Evolutionary conservation across 2,113 vertebrate genomes (phyloP).

Genomic region (Labeo catla): DNA sequence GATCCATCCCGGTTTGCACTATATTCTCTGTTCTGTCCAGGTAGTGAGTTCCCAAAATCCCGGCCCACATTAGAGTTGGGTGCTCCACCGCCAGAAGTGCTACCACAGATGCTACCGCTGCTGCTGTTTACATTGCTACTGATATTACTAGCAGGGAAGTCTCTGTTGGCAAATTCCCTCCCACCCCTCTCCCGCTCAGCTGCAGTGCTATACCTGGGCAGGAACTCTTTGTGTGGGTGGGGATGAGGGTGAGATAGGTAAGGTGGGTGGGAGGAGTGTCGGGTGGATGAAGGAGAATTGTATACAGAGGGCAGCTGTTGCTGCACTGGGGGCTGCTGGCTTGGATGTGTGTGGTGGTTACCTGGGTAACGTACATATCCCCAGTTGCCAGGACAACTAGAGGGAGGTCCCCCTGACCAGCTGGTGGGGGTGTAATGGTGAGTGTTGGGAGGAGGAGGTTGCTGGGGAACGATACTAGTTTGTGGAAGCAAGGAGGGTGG

Average conservation of each 20-base stretch:
- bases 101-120: constrained; percentile 42
- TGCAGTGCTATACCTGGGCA: constrained; percentile 76
- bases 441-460: constrained; percentile 71
- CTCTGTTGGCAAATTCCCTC: constrained; percentile 74
- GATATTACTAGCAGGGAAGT: constrained; percentile 61
- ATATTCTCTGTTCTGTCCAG: constrained; percentile 73
- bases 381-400: constrained; percentile 77
- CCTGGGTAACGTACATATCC: constrained; percentile 78
- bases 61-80: constrained; percentile 66
- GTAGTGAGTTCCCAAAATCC: constrained; percentile 70
- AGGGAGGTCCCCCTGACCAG: constrained; percentile 75
- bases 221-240: constrained; percentile 79
- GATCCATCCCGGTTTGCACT: constrained; percentile 71
- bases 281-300: constrained; percentile 76
- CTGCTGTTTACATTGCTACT: constrained; percentile 36
- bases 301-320: constrained; percentile 82
- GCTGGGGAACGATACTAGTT: constrained; percentile 69
- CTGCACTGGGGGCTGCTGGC: constrained; percentile 78
- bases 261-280: constrained; percentile 76
- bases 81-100: constrained; percentile 61
- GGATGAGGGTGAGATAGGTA: constrained; percentile 78
- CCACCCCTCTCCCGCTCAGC: constrained; percentile 72
- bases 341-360: constrained; percentile 77
- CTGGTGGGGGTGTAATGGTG: constrained; percentile 79
- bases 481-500: constrained; percentile 77